A percentile compares a stretch with the other conserved stretches of the same genome.
Conservation (phyloP, 2,113 vertebrate species). For the Sisor rabdophorus region DNA sequence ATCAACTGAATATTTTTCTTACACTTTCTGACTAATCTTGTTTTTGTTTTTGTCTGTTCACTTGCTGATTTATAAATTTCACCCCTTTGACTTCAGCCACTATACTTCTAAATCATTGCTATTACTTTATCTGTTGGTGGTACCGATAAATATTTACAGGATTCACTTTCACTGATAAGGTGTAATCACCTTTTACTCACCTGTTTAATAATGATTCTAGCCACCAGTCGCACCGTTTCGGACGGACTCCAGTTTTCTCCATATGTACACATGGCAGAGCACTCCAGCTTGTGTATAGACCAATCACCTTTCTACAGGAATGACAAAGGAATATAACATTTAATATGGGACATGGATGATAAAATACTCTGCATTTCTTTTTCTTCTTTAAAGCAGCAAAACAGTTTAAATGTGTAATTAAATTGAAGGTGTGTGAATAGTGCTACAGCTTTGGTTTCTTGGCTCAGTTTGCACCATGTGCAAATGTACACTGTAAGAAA, state of each 20-base stretch:
- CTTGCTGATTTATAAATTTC: no score
- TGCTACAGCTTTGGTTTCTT: not conserved
- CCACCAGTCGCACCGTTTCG: slow-evolving; percentile 89
- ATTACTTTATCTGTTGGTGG: no score
- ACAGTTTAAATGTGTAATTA: not conserved
- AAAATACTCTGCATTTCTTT: no score
- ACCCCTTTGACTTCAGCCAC: no score
- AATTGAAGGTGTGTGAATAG: not conserved
- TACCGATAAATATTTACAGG: no score
- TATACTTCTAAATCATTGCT: no score
- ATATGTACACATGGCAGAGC: slow-evolving; percentile 85
- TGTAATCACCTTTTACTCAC: slow-evolving; percentile 61
- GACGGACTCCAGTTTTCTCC: slow-evolving; percentile 95
- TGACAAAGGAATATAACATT: not conserved
- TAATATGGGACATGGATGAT: not conserved
- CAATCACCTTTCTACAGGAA: slow-evolving; percentile 85
- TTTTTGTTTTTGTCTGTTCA: no score
- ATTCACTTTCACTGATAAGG: no score
- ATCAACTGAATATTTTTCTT: no score
- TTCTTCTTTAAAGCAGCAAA: not conserved
- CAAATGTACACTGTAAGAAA: no score
- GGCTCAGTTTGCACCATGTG: not conserved
- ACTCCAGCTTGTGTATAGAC: slow-evolving; percentile 94
- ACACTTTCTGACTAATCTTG: no score
- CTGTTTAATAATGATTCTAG: slow-evolving; percentile 92